Conservation (phyloP, 2,113 vertebrate genomes). For the Xenopus tropicalis region UCB_Xtro_10.0 CM004446.2:80388001-80388500, state of each 20-base stretch:
- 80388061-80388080: slow-evolving; percentile 73
- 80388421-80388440: slow-evolving; percentile 83
- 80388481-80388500: slow-evolving; percentile 60
- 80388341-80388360: slow-evolving; percentile 92
- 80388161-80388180: slow-evolving; percentile 79
- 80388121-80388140: slow-evolving; percentile 59
- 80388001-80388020: slow-evolving; percentile 75
- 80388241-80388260: slow-evolving; percentile 52
- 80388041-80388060: slow-evolving; percentile 94
- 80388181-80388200: slow-evolving; percentile 87
- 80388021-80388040: slow-evolving; percentile 74
- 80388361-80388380: slow-evolving; percentile 94
- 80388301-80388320: slow-evolving; percentile 67
- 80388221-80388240: slow-evolving; percentile 68
- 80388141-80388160: slow-evolving; percentile 70
- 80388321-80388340: slow-evolving; percentile 68
- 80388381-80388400: slow-evolving; percentile 73
- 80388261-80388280: slow-evolving; percentile 76
- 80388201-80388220: slow-evolving; percentile 78
- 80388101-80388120: slow-evolving; percentile 63
- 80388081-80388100: slow-evolving; percentile 68
- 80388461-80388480: slow-evolving; percentile 63
- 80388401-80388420: slow-evolving; percentile 77
- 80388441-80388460: slow-evolving; percentile 77
- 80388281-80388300: slow-evolving; percentile 64